These are phyloP conservation scores for Chymomyza caudatula DNA, from an alignment of 2,888 invertebrate genomes.

Conservation along the genomic window DNA sequence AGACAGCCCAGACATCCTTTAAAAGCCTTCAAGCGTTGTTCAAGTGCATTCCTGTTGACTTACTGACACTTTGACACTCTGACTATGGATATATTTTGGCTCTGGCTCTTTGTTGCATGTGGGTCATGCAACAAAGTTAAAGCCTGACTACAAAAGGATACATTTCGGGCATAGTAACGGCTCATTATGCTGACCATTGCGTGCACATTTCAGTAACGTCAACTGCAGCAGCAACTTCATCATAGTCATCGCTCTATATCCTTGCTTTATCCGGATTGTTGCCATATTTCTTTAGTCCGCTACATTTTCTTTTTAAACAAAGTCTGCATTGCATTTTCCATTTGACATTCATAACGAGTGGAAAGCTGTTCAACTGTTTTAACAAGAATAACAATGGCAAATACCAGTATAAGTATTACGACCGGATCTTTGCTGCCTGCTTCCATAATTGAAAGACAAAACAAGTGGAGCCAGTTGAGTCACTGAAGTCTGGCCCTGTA, in stretches of 20 bases:
- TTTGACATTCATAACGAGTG: slow-evolving; percentile 31
- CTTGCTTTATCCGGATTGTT: background rate
- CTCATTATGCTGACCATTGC: slow-evolving; percentile 73
- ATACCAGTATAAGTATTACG: background rate
- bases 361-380: background rate
- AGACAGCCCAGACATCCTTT: slow-evolving; percentile 6
- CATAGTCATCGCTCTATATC: background rate
- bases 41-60: slow-evolving; percentile 69
- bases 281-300: background rate
- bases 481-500: slow-evolving; percentile 34
- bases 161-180: slow-evolving; percentile 14
- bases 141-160: background rate
- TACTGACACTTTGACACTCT: slow-evolving; percentile 64
- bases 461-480: slow-evolving; percentile 12
- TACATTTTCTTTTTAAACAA: background rate
- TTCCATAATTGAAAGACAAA: background rate
- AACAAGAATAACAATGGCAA: background rate
- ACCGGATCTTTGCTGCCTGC: background rate
- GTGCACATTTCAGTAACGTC: slow-evolving; percentile 42
- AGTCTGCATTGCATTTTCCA: slow-evolving; percentile 24
- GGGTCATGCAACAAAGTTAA: slow-evolving; percentile 39
- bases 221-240: background rate
- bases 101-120: slow-evolving; percentile 22
- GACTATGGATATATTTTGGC: slow-evolving; percentile 29
- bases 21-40: slow-evolving; percentile 44